phyloP scores from a whole-genome alignment of 2,797 vertebrate species.

The Pantherophis vulpinus region DNA sequence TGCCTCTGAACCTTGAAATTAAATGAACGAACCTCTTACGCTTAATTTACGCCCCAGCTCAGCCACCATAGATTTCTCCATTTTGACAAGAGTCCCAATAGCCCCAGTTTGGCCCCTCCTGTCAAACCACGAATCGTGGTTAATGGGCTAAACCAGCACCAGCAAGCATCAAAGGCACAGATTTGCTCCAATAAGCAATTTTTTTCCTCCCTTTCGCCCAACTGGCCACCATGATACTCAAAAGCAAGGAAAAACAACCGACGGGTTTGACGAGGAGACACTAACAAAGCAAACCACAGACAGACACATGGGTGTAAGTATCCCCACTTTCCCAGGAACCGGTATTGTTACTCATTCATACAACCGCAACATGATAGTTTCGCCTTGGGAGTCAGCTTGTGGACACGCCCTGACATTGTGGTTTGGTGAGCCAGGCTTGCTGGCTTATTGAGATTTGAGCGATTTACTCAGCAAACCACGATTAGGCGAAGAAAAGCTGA shows the following conservation, averaged over 20 bases:
- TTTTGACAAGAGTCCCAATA: background rate
- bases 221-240: no score
- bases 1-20: background rate
- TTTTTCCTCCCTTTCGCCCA: no score
- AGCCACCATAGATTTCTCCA: background rate
- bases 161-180: background rate
- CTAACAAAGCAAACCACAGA: background rate
- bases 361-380: background rate
- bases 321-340: background rate
- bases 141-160: background rate
- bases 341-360: background rate
- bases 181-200: background rate
- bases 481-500: background rate
- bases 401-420: background rate
- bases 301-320: no score
- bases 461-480: background rate
- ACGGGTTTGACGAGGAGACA: background rate
- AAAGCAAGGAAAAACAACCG: background rate
- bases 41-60: background rate
- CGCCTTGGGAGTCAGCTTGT: background rate
- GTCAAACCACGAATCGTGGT: background rate
- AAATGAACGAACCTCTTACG: background rate
- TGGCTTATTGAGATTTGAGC: background rate
- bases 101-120: background rate
- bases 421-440: background rate